Percentiles rank a stretch among this genome's conserved stretches.
Conservation (phyloP, 1,140 invertebrate genomes). For the Penaeus japonicus region DNA sequence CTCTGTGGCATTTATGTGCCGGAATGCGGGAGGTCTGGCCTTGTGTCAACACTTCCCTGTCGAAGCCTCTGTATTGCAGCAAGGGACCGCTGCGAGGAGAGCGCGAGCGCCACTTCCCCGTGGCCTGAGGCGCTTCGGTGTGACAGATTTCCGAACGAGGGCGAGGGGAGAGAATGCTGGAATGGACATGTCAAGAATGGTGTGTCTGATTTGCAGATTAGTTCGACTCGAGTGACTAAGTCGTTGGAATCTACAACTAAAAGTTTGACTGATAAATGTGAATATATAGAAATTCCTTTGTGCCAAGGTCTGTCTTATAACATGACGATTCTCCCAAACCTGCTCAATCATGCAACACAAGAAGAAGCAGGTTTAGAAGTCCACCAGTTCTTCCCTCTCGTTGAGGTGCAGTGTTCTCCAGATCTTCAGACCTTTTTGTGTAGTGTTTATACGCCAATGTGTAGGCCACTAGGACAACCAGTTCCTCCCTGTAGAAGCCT, state of each 20-base stretch:
- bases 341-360: constrained; percentile 90
- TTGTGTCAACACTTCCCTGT: too few species aligned
- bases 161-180: too few species aligned
- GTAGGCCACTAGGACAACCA: constrained; percentile 87
- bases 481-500: constrained; percentile 91
- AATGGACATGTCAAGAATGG: too few species aligned
- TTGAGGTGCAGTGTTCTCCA: constrained; percentile 93
- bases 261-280: constrained; percentile 83
- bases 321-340: constrained; percentile 94
- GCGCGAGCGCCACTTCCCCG: too few species aligned
- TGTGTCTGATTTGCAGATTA: too few species aligned
- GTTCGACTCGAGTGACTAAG: not conserved
- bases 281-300: constrained; percentile 89
- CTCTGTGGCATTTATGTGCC: too few species aligned
- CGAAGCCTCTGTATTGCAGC: too few species aligned
- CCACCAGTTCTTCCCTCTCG: constrained; percentile 90
- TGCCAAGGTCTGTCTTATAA: constrained; percentile 95
- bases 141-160: too few species aligned
- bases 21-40: too few species aligned
- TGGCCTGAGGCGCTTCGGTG: too few species aligned
- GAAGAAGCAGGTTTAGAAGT: constrained; percentile 94
- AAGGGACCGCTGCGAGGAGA: too few species aligned
- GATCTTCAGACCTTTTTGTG: constrained; percentile 97
- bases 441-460: constrained; percentile 93
- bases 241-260: constrained; percentile 66